Evolutionary conservation across 2,888 invertebrate genomes (phyloP).

Genomic region (Piscicola geometra): DNA sequence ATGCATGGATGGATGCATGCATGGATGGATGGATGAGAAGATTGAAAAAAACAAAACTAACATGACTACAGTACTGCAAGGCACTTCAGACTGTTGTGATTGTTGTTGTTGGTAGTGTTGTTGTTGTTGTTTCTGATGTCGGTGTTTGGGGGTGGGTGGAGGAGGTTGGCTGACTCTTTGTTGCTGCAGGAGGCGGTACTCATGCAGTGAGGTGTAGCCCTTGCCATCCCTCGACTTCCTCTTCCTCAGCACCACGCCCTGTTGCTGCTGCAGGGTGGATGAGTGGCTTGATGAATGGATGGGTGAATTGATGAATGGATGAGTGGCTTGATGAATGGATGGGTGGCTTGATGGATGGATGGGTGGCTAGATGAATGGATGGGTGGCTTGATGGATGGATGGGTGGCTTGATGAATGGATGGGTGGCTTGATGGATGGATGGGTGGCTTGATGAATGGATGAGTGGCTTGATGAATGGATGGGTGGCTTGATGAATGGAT

Average conservation of each 20-base stretch:
- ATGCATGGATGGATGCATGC: not conserved
- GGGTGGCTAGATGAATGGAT: too few relatives aligned
- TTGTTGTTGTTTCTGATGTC: constrained; percentile 51
- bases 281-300: not conserved
- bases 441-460: too few relatives aligned
- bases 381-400: too few relatives aligned
- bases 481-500: too few relatives aligned
- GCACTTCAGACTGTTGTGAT: not conserved
- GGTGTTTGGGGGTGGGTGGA: constrained; percentile 46
- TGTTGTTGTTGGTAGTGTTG: constrained; percentile 48
- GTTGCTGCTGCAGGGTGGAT: not conserved
- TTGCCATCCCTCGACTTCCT: constrained; percentile 27
- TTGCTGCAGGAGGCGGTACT: constrained; percentile 33
- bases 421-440: too few relatives aligned
- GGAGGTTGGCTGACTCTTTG: constrained; percentile 22
- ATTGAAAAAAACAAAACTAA: not conserved
- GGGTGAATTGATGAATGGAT: too few relatives aligned
- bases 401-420: too few relatives aligned
- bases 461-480: too few relatives aligned
- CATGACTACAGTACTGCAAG: not conserved
- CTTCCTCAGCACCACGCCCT: too few relatives aligned
- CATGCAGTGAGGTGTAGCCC: constrained; percentile 40
- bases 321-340: too few relatives aligned
- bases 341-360: too few relatives aligned
- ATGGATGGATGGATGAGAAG: not conserved